Evolutionary conservation across 2,797 vertebrate species (phyloP).

Genomic region (Dipus sagitta): DNA sequence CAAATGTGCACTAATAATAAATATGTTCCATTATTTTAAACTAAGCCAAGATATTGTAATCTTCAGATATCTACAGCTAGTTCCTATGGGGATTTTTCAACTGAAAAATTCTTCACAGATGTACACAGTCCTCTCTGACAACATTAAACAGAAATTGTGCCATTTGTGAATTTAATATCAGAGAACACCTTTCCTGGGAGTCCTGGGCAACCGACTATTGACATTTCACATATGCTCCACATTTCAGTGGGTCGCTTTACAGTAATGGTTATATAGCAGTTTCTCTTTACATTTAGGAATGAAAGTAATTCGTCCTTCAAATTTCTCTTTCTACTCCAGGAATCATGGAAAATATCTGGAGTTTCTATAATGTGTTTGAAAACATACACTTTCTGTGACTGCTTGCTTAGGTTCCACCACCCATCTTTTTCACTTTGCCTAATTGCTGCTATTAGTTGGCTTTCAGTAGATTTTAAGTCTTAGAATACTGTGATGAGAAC

Average conservation of each 20-base stretch:
- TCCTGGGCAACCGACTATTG: not conserved
- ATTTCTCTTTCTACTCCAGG: not conserved
- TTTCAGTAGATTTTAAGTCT: not conserved
- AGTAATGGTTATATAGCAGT: not conserved
- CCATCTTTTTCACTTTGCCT: not conserved
- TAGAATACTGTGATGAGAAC: not conserved
- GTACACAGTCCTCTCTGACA: not conserved
- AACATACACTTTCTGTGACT: not conserved
- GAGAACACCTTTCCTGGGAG: not conserved
- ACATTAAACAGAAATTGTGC: not conserved
- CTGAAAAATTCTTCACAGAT: not conserved
- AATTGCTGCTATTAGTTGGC: not conserved
- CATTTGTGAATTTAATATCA: conserved; percentile 1
- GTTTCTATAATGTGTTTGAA: not conserved
- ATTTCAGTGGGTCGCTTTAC: not conserved
- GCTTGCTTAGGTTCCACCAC: not conserved
- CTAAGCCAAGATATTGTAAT: not conserved
- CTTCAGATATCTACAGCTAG: not conserved
- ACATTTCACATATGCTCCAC: not conserved
- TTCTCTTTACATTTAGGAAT: conserved; percentile 16
- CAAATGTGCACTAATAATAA: conserved; percentile 24
- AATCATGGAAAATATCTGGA: not conserved
- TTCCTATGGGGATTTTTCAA: not conserved
- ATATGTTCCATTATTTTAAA: conserved; percentile 29
- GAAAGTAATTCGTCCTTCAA: not conserved